phyloP scores from a whole-genome alignment of 2,888 invertebrate species.

The Ichneumoninae sp. region DNA sequence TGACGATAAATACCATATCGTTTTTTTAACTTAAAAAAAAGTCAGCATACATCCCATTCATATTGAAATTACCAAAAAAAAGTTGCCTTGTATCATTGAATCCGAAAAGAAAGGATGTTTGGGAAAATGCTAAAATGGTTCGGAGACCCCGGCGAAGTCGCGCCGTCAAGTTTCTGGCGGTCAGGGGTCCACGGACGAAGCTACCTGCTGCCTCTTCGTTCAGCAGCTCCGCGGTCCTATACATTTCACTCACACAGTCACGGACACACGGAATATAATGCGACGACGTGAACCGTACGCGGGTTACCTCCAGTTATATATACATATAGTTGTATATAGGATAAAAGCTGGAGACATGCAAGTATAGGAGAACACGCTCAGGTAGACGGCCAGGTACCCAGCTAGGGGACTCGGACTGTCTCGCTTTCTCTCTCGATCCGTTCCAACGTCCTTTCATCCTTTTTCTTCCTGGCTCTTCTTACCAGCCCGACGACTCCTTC shows the following conservation, averaged over 20 bases:
- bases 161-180: conserved; percentile 40
- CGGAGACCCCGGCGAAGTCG: neutral
- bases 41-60: neutral
- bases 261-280: conserved; percentile 23
- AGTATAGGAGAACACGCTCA: conserved; percentile 45
- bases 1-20: neutral
- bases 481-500: conserved; percentile 12
- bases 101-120: conserved; percentile 2
- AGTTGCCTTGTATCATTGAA: neutral
- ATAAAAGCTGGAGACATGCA: conserved; percentile 47
- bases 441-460: conserved; percentile 63
- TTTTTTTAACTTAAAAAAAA: neutral
- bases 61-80: neutral
- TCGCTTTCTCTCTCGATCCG: conserved; percentile 43
- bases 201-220: conserved; percentile 61
- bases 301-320: neutral
- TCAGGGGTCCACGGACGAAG: conserved; percentile 55
- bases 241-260: conserved; percentile 19
- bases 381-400: conserved; percentile 58
- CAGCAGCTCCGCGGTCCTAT: conserved; percentile 27
- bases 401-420: conserved; percentile 29
- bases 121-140: conserved; percentile 25
- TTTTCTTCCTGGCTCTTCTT: conserved; percentile 36
- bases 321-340: conserved; percentile 31
- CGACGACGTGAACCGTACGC: conserved; percentile 20